These are phyloP conservation scores for Plagodis dolabraria DNA, from an alignment of 2,888 invertebrate genomes.

Conservation along the genomic window DNA sequence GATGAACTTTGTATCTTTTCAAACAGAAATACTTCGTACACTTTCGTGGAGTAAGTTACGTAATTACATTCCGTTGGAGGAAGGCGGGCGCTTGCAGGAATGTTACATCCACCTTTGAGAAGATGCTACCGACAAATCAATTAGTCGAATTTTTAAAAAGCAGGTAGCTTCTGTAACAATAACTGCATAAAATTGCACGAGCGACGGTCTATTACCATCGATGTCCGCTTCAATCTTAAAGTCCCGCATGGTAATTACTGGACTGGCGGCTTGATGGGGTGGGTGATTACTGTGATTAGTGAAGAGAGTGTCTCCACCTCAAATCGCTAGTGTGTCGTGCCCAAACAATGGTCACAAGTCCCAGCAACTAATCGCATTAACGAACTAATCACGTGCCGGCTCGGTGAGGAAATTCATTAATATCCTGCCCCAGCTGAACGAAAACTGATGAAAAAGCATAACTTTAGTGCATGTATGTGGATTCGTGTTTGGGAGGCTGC, in stretches of 20 bases:
- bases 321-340: neutral
- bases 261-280: no score
- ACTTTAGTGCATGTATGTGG: constrained; percentile 18
- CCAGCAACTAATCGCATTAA: constrained; percentile 85
- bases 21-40: constrained; percentile 40
- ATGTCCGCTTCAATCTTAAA: constrained; percentile 28
- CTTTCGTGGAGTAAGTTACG: constrained; percentile 35
- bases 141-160: constrained; percentile 38
- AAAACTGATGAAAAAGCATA: constrained; percentile 64
- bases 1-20: constrained; percentile 15
- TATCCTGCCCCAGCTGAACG: constrained; percentile 81
- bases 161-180: constrained; percentile 25
- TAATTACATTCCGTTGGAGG: constrained; percentile 20
- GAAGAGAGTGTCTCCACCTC: neutral
- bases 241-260: constrained; percentile 20
- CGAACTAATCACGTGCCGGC: constrained; percentile 87
- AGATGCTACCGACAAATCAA: constrained; percentile 33
- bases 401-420: constrained; percentile 89
- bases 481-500: constrained; percentile 1
- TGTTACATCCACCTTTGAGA: constrained; percentile 2
- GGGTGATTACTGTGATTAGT: constrained; percentile 39
- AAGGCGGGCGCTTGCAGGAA: constrained; percentile 1
- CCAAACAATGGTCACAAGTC: constrained; percentile 51
- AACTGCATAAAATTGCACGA: constrained; percentile 23
- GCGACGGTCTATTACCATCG: constrained; percentile 18